Evolutionary conservation across 1,140 invertebrate genomes (phyloP).

Genomic region (Tachypleus tridentatus): DNA sequence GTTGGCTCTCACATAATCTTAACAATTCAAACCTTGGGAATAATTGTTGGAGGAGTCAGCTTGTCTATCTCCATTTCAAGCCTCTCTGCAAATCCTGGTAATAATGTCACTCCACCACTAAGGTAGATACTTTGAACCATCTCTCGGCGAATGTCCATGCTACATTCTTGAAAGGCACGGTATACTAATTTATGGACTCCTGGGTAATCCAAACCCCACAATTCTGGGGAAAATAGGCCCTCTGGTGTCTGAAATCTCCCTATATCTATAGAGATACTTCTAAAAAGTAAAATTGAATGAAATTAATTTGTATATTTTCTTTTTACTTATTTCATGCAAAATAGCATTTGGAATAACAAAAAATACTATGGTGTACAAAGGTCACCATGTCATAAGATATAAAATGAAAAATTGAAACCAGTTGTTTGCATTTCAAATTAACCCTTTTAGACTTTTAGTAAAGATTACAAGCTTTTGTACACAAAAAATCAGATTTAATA

Average conservation of each 20-base stretch:
- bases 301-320: neutral
- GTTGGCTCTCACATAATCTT: no score
- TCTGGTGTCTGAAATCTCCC: constrained; percentile 45
- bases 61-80: constrained; percentile 44
- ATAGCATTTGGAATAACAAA: no score
- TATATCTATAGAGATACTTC: constrained; percentile 32
- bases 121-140: constrained; percentile 40
- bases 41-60: constrained; percentile 43
- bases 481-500: no score
- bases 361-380: no score
- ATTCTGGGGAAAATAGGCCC: constrained; percentile 48
- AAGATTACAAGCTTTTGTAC: no score
- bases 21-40: constrained; percentile 40
- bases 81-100: constrained; percentile 48
- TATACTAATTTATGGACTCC: constrained; percentile 46
- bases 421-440: no score
- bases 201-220: constrained; percentile 48
- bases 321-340: no score
- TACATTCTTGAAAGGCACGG: constrained; percentile 44
- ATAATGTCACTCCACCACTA: constrained; percentile 42
- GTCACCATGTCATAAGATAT: neutral
- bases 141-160: constrained; percentile 43
- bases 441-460: no score
- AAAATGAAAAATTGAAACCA: neutral
- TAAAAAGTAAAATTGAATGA: constrained; percentile 15